phyloP scores from a whole-genome alignment of 2,888 invertebrate genomes.

The Pammene aurita region DNA sequence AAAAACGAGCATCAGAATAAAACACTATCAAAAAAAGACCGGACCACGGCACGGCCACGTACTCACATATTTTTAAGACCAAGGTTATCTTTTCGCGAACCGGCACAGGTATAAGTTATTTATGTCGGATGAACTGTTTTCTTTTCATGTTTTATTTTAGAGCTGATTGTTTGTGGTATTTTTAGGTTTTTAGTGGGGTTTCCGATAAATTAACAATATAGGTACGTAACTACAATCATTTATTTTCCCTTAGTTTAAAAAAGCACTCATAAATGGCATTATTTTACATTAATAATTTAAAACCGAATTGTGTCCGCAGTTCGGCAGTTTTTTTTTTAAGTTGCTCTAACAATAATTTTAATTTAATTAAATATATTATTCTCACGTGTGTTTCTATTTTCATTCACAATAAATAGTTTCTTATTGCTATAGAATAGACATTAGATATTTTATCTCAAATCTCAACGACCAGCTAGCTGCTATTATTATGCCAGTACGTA shows the following conservation, averaged over 20 bases:
- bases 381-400: no score
- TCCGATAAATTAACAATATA: neutral
- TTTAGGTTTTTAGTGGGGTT: conserved; percentile 18
- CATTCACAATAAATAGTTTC: no score
- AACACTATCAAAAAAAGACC: conserved; percentile 42
- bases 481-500: conserved; percentile 15
- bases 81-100: conserved; percentile 64
- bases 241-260: neutral
- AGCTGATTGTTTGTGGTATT: neutral
- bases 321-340: no score
- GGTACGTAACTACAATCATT: neutral
- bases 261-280: no score
- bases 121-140: conserved; percentile 24
- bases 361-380: no score
- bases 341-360: no score
- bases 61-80: conserved; percentile 61
- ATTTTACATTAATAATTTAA: no score
- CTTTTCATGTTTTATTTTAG: conserved; percentile 24
- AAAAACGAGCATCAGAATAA: conserved; percentile 47
- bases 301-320: no score
- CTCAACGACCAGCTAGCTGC: conserved; percentile 2
- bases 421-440: no score
- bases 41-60: conserved; percentile 46
- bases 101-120: conserved; percentile 45
- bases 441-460: neutral